Conservation (phyloP, 2,888 invertebrate genomes). For the Aspidiotus destructor region DNA sequence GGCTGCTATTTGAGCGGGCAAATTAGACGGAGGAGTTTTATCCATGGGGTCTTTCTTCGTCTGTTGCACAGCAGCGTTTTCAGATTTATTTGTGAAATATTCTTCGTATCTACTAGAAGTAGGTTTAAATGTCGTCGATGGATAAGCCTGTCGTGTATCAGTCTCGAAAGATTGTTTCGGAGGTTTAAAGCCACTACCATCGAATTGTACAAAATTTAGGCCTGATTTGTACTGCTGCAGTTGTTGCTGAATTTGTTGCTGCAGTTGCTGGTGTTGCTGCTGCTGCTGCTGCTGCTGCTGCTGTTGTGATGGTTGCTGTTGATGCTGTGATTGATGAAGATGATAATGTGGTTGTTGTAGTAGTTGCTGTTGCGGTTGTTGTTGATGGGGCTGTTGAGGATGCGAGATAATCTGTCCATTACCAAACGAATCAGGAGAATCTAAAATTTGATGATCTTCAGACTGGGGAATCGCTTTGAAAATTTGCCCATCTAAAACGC, state of each 20-base stretch:
- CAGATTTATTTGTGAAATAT: neutral
- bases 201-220: neutral
- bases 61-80: neutral
- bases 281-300: conserved; percentile 7
- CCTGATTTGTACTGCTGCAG: neutral
- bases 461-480: conserved; percentile 66
- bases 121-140: neutral
- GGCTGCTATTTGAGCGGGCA: conserved; percentile 42
- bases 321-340: conserved; percentile 45
- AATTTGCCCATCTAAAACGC: conserved; percentile 61
- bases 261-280: conserved; percentile 3
- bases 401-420: no score
- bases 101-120: neutral
- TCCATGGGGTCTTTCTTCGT: conserved; percentile 37
- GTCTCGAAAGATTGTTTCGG: conserved; percentile 13
- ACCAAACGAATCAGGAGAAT: conserved; percentile 39
- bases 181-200: neutral
- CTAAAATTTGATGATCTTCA: conserved; percentile 55
- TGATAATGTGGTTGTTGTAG: conserved; percentile 48
- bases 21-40: conserved; percentile 38
- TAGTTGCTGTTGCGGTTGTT: conserved; percentile 45
- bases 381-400: neutral
- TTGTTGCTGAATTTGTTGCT: neutral
- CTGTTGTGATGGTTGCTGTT: conserved; percentile 44
- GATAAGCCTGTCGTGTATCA: neutral